These are phyloP conservation scores for Heptranchias perlo DNA, from an alignment of 2,113 vertebrate genomes.

Conservation along the genomic window DNA sequence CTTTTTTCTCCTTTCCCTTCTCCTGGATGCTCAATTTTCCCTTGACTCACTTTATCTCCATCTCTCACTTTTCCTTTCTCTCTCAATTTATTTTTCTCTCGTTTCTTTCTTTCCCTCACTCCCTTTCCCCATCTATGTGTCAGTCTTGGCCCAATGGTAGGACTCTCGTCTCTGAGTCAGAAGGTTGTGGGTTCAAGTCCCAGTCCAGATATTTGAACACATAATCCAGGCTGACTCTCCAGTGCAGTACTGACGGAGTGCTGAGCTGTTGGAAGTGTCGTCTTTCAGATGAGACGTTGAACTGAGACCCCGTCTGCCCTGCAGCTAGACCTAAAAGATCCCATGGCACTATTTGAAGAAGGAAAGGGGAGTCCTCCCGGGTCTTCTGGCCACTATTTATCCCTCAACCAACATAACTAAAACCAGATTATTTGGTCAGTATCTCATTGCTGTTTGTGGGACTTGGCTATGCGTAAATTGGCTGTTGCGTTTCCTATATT, in stretches of 20 bases:
- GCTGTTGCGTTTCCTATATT: not conserved
- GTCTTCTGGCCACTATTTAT: not conserved
- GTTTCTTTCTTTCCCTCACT: not conserved
- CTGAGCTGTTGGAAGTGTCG: not conserved
- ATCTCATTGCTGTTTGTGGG: not conserved
- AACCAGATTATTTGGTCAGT: not conserved
- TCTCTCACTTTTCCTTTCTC: not conserved
- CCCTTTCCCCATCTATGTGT: not conserved
- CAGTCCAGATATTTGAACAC: not conserved
- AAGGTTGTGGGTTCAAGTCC: not conserved
- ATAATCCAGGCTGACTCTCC: not conserved
- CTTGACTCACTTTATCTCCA: not conserved
- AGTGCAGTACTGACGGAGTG: not conserved
- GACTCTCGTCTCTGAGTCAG: not conserved
- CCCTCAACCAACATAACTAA: not conserved
- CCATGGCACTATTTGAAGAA: not conserved
- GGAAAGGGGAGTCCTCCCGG: not conserved
- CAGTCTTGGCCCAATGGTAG: not conserved
- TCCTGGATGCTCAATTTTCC: not conserved
- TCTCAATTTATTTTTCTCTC: not conserved
- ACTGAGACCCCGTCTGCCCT: not conserved
- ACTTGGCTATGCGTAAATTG: not conserved
- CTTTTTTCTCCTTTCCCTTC: not conserved
- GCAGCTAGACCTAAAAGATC: not conserved
- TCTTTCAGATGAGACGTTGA: not conserved